A percentile compares a stretch with the other conserved stretches of the same genome.
These are phyloP conservation scores for Cataglyphis livida DNA, from an alignment of 2,888 invertebrate species.

Conservation along the genomic window DNA sequence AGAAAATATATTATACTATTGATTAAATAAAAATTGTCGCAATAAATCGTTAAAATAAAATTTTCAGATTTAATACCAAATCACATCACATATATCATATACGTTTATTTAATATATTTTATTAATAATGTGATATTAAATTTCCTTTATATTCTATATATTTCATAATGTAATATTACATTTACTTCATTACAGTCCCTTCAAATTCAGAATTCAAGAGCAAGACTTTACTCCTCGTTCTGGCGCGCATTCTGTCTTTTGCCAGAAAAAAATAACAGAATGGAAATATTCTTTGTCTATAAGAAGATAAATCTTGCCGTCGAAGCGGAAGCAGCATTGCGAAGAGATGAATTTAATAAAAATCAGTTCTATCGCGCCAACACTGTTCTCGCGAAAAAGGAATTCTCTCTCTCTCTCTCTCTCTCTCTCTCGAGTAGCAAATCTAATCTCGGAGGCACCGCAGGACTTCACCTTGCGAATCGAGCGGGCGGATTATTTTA, in stretches of 20 bases:
- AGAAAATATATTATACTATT: background rate
- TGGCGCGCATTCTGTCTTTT: conserved; percentile 37
- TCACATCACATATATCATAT: background rate
- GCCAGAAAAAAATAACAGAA: conserved; percentile 38
- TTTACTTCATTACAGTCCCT: conserved; percentile 9
- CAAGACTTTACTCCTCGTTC: conserved; percentile 30
- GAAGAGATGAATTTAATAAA: conserved; percentile 47
- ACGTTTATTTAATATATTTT: conserved; percentile 3
- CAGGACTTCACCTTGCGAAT: conserved; percentile 34
- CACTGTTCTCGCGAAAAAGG: conserved; percentile 25
- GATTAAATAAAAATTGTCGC: conserved; percentile 27
- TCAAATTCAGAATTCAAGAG: conserved; percentile 35
- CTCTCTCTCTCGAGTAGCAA: conserved; percentile 38
- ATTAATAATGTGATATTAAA: conserved; percentile 6
- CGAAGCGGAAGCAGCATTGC: conserved; percentile 49
- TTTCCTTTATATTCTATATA: conserved; percentile 18
- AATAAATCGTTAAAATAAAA: conserved; percentile 16
- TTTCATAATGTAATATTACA: conserved; percentile 39
- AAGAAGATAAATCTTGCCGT: conserved; percentile 52
- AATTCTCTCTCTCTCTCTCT: background rate
- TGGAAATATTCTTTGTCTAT: conserved; percentile 48
- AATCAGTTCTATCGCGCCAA: conserved; percentile 52
- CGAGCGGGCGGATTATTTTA: conserved; percentile 47
- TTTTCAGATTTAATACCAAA: conserved; percentile 11
- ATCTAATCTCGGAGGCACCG: conserved; percentile 49